A percentile compares a stretch with the other conserved stretches of the same genome.
These are phyloP conservation scores for Siniperca knerii DNA, from an alignment of 2,113 vertebrate genomes.

Conservation along the genomic window DNA sequence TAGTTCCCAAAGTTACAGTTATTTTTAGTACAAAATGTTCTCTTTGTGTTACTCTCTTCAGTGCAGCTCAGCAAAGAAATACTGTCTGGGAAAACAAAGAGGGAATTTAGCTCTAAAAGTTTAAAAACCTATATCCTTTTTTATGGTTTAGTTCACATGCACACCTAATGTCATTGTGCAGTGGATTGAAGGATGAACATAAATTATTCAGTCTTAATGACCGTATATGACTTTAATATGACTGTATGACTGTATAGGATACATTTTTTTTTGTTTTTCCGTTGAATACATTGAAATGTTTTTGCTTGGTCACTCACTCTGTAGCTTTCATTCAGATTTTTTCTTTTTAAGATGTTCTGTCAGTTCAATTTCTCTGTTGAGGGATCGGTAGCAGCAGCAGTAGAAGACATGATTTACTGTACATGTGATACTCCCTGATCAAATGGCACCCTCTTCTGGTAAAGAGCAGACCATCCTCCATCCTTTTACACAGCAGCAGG, in stretches of 20 bases:
- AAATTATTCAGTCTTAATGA: background rate
- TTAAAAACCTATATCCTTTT: background rate
- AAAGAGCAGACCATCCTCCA: background rate
- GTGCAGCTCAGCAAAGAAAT: background rate
- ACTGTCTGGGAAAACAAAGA: background rate
- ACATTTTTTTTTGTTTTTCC: background rate
- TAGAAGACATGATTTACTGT: slow-evolving; percentile 7
- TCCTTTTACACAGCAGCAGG: slow-evolving; percentile 32
- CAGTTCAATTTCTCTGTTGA: background rate
- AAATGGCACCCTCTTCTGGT: slow-evolving; percentile 77
- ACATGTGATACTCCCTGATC: slow-evolving; percentile 15
- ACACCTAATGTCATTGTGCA: background rate
- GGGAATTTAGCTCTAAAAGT: background rate
- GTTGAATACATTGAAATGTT: no score
- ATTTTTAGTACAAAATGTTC: background rate
- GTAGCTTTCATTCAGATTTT: background rate
- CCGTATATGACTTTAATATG: background rate
- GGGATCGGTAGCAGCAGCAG: background rate
- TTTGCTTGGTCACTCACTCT: background rate
- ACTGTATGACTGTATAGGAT: background rate
- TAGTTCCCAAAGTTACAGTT: background rate
- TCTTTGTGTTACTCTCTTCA: no score
- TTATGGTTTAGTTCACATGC: background rate
- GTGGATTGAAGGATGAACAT: background rate
- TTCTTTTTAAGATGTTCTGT: background rate